Conservation (phyloP, 2,797 vertebrate genomes). For the Heterohyrax brucei region DNA sequence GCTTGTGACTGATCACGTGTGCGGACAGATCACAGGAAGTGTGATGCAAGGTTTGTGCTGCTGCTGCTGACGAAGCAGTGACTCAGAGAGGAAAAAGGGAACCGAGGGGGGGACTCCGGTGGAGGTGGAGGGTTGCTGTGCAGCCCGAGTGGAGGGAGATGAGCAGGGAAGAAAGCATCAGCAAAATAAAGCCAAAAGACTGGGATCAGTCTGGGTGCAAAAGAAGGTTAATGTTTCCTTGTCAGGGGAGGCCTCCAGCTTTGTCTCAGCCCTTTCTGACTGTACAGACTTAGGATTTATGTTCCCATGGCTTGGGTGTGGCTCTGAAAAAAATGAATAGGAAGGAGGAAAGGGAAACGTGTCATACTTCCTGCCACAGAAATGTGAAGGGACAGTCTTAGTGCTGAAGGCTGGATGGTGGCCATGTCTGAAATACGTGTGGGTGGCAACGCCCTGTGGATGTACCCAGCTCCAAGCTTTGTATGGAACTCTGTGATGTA, state of each 20-base stretch:
- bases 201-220: fast-evolving
- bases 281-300: neutral
- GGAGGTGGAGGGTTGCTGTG: neutral
- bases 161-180: fast-evolving
- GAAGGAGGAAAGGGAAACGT: slow-evolving; percentile 66
- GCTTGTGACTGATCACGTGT: too few species aligned
- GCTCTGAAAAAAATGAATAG: slow-evolving; percentile 28
- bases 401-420: neutral
- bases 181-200: neutral
- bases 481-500: neutral
- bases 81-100: neutral
- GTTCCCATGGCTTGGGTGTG: neutral
- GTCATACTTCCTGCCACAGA: slow-evolving; percentile 72
- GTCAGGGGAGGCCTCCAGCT: too few species aligned
- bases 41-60: neutral
- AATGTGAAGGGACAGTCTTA: neutral
- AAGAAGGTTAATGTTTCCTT: too few species aligned
- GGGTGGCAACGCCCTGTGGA: neutral
- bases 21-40: neutral
- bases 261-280: neutral
- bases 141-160: fast-evolving
- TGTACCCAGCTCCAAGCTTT: neutral
- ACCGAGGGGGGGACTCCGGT: fast-evolving
- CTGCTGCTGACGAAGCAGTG: fast-evolving
- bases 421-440: neutral